phyloP scores from a whole-genome alignment of 2,797 vertebrate species.

The Crypturellus tataupa region DNA sequence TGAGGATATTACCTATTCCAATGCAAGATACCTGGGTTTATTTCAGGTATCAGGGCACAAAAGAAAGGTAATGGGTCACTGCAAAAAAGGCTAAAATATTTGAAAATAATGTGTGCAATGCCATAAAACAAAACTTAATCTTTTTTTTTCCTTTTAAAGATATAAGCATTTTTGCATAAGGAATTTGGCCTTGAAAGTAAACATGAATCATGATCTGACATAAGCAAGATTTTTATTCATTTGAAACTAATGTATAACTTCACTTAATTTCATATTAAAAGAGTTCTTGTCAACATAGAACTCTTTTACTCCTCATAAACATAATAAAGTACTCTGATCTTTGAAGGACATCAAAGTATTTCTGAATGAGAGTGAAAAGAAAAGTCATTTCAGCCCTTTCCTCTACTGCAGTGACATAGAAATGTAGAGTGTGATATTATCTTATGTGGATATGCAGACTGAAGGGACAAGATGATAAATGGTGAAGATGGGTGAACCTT shows the following conservation, averaged over 20 bases:
- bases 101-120: neutral
- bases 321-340: slow-evolving; percentile 39
- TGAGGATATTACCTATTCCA: no score
- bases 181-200: neutral
- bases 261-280: slow-evolving; percentile 19
- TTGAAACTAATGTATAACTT: slow-evolving; percentile 31
- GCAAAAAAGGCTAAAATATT: neutral
- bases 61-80: neutral
- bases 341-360: slow-evolving; percentile 50
- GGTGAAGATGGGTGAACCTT: neutral
- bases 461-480: slow-evolving; percentile 7
- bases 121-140: neutral
- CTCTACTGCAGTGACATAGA: neutral
- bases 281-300: slow-evolving; percentile 10
- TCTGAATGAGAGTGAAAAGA: neutral
- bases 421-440: slow-evolving; percentile 13
- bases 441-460: neutral
- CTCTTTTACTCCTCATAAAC: slow-evolving; percentile 1
- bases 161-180: neutral
- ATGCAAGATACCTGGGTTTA: neutral
- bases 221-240: slow-evolving; percentile 24
- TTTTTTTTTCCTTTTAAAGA: neutral
- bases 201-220: slow-evolving; percentile 38
- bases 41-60: neutral
- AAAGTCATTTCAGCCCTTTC: neutral